Evolutionary conservation across 2,888 invertebrate species (phyloP).

Genomic region (Apodemia hepburni): DNA sequence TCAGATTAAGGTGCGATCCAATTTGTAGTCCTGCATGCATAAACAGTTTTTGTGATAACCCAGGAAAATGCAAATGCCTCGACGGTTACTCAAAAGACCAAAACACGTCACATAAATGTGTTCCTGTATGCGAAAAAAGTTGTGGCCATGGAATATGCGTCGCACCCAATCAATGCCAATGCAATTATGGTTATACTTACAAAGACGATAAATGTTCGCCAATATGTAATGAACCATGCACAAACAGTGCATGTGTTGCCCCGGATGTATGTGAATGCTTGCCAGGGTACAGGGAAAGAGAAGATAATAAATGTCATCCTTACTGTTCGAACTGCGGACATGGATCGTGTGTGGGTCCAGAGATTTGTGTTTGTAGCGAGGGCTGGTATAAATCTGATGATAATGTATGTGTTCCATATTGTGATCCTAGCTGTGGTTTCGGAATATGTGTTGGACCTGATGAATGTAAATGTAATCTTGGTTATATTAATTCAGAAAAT

Average conservation of each 20-base stretch:
- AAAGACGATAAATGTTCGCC: slow-evolving; percentile 41
- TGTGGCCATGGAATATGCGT: slow-evolving; percentile 41
- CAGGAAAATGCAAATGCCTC: slow-evolving; percentile 38
- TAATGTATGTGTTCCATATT: slow-evolving; percentile 43
- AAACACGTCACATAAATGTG: slow-evolving; percentile 25
- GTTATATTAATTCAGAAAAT: slow-evolving; percentile 42
- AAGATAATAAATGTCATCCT: slow-evolving; percentile 37
- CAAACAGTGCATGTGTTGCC: slow-evolving; percentile 68
- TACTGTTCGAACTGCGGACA: slow-evolving; percentile 39
- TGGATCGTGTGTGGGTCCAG: slow-evolving; percentile 36
- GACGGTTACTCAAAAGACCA: slow-evolving; percentile 29
- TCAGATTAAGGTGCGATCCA: slow-evolving; percentile 38
- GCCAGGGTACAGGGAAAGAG: slow-evolving; percentile 48
- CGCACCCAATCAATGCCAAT: slow-evolving; percentile 45
- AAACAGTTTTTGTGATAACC: slow-evolving; percentile 39
- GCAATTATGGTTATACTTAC: slow-evolving; percentile 41
- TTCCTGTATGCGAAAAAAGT: slow-evolving; percentile 30
- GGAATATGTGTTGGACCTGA: slow-evolving; percentile 68
- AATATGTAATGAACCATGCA: slow-evolving; percentile 62
- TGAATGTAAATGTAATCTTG: slow-evolving; percentile 59
- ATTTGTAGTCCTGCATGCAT: slow-evolving; percentile 42
- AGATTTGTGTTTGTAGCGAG: slow-evolving; percentile 35
- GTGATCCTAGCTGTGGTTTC: slow-evolving; percentile 64
- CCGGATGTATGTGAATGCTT: slow-evolving; percentile 69
- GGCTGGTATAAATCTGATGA: slow-evolving; percentile 31